Evolutionary conservation across 2,888 invertebrate genomes (phyloP).

Genomic region (Onchidella celtica): DNA sequence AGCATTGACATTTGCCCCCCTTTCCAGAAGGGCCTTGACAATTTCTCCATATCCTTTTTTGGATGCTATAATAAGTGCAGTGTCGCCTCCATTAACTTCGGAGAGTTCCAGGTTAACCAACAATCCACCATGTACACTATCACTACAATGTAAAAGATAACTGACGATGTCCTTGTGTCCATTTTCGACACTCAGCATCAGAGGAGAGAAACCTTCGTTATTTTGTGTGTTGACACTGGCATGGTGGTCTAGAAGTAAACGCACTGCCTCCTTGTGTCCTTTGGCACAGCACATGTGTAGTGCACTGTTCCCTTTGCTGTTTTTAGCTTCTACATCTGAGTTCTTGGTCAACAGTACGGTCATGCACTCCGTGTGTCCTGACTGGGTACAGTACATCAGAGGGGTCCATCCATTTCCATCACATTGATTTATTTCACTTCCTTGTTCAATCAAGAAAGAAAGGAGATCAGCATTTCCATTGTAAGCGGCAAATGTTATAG

Average conservation of each 20-base stretch:
- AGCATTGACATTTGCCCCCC: slow-evolving; percentile 5
- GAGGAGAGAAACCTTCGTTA: neutral
- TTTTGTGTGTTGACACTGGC: slow-evolving; percentile 13
- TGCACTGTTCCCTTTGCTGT: slow-evolving; percentile 21
- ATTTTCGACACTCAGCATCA: neutral
- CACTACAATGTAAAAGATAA: neutral
- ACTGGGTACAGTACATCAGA: slow-evolving; percentile 29
- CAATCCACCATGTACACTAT: too few relatives aligned
- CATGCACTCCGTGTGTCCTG: slow-evolving; percentile 24
- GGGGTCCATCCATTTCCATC: neutral
- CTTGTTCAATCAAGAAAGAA: neutral
- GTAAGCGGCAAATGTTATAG: slow-evolving; percentile 18
- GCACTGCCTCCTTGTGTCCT: neutral
- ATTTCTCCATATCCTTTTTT: slow-evolving; percentile 20
- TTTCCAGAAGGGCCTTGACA: slow-evolving; percentile 15
- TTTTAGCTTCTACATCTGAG: neutral
- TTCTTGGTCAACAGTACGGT: slow-evolving; percentile 3
- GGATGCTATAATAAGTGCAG: slow-evolving; percentile 35
- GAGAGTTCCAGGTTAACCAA: slow-evolving; percentile 11
- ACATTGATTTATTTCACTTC: neutral
- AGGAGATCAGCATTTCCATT: slow-evolving; percentile 1
- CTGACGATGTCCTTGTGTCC: slow-evolving; percentile 11
- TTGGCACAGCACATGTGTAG: slow-evolving; percentile 14
- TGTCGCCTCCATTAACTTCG: slow-evolving; percentile 19
- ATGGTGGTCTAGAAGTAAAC: slow-evolving; percentile 1